Evolutionary conservation across 2,797 vertebrate species (phyloP), one percentile per base, ranked within the genome.

Genomic region (Chelidonichthys spinosus): DNA sequence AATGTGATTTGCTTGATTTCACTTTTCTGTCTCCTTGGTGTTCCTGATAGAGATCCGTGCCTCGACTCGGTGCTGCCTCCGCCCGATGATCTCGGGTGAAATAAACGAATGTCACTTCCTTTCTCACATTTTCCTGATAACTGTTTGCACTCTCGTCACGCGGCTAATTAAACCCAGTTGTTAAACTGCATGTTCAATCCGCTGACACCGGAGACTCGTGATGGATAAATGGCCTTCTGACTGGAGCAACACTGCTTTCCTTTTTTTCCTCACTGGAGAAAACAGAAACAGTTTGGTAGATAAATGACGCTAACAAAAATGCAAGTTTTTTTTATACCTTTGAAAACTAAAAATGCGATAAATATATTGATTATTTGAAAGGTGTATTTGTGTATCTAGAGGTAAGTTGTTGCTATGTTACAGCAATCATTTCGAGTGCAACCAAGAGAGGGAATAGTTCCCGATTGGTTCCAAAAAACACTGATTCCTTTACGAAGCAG

Each of bases 381-480:
- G 52, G 68, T 81, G 72, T 84, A 40, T 37, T 80, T 75, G 59
- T 76, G 66, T 81, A 78, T 85, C 65, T 46, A 87, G 88, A 92
- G 85, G 83, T 90, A 87, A 88, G 72, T 74, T 84, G 81, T 86
- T 89, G 83, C 73, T 71, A 72, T 74, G 58, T 75, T 71, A 74
- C 64, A 68, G 72, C 78, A 77, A 76, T 67, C 54, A 65, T 76
- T 68, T 67, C 49, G 81, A 54, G 72, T 82, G 75, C 72, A 77
- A 63, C 79, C 59, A 65, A 72, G 55, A 72, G 59, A 67, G 44
- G 44, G 69, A 60, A 63, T 36, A 50, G 47, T 63, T 74, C 62
- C 49, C 2, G 39, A 59, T 25, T 72, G 77, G 33, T 79, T 75
- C 59, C 33, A 72, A 65, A 75, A 78, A 67, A 71, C 42, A 40